phyloP scores from a whole-genome alignment of 2,888 invertebrate species.

The Drosophila tanythrix region DNA sequence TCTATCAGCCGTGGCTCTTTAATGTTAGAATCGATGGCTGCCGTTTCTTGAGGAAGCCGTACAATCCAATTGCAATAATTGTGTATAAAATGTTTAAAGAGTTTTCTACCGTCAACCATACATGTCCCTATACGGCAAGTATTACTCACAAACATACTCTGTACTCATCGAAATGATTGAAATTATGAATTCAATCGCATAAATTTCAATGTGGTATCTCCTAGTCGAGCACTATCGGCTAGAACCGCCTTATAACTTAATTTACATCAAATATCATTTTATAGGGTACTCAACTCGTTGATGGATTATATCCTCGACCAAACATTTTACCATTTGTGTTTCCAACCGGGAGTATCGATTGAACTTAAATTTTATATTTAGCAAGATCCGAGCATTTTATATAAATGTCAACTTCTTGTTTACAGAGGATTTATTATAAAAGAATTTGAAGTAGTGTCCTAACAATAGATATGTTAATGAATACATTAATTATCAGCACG shows the following conservation, averaged over 20 bases:
- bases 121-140: background rate
- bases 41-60: constrained; percentile 1
- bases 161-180: background rate
- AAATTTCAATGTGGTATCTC: background rate
- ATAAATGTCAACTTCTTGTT: background rate
- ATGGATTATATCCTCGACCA: background rate
- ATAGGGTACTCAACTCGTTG: background rate
- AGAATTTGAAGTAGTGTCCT: background rate
- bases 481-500: background rate
- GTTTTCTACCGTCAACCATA: accelerated
- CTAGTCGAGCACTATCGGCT: background rate
- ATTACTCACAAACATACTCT: background rate
- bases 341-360: background rate
- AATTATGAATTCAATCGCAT: background rate
- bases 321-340: accelerated
- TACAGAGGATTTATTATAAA: background rate
- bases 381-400: accelerated
- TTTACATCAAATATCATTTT: background rate
- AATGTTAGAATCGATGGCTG: constrained; percentile 19
- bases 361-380: background rate
- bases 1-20: constrained; percentile 37
- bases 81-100: background rate
- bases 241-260: background rate
- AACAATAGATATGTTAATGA: background rate
- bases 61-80: background rate